Conservation (phyloP, 2,888 invertebrate genomes). For the Apamea sordens region DNA sequence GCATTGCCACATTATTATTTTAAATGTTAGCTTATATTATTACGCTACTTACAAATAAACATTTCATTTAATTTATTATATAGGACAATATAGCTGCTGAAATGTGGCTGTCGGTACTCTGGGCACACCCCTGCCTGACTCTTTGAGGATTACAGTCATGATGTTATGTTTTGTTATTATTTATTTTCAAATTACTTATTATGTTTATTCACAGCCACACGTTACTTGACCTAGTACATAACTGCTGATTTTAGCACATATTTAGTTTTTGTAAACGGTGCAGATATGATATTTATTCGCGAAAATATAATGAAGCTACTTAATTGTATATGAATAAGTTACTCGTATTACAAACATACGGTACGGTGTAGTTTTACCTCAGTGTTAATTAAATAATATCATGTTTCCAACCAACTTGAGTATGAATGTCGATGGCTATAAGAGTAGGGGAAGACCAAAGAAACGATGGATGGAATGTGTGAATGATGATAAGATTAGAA, state of each 20-base stretch:
- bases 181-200: not conserved
- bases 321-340: constrained; percentile 14
- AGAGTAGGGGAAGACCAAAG: too few relatives aligned
- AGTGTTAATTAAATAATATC: not conserved
- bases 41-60: too few relatives aligned
- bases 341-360: constrained; percentile 24
- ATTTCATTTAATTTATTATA: not conserved
- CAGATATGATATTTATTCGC: constrained; percentile 50
- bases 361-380: not conserved
- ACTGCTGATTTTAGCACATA: constrained; percentile 37
- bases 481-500: too few relatives aligned
- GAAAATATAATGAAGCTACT: constrained; percentile 39
- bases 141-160: not conserved
- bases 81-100: not conserved
- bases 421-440: too few relatives aligned
- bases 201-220: constrained; percentile 4
- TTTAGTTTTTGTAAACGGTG: constrained; percentile 23
- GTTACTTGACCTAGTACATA: constrained; percentile 15
- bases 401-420: not conserved
- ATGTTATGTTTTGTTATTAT: not conserved
- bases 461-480: too few relatives aligned
- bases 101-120: not conserved
- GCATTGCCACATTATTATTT: too few relatives aligned
- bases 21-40: too few relatives aligned
- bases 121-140: not conserved